phyloP scores from a whole-genome alignment of 2,113 vertebrate genomes.

The Apteryx mantelli region DNA sequence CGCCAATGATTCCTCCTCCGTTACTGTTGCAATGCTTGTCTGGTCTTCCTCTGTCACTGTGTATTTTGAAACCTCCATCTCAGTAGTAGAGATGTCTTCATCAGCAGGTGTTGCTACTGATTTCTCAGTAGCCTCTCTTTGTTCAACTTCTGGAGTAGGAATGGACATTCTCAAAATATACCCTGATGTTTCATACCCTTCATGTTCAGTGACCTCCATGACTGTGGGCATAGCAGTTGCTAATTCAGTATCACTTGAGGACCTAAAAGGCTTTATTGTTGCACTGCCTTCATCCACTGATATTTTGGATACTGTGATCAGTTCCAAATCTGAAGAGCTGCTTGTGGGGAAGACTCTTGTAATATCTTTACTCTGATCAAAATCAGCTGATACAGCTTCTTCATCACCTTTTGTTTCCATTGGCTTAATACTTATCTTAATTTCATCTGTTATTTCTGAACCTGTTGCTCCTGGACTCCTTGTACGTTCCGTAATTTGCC shows the following conservation, averaged over 20 bases:
- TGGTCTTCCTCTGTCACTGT: background rate
- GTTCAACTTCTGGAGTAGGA: background rate
- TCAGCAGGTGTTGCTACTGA: background rate
- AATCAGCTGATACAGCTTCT: slow-evolving; percentile 4
- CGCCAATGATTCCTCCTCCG: background rate
- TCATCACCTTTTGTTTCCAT: background rate
- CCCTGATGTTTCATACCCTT: slow-evolving; percentile 2
- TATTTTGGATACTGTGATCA: slow-evolving; percentile 55
- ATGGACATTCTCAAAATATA: background rate
- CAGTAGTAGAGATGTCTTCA: background rate
- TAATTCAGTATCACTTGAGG: background rate
- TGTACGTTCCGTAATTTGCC: slow-evolving; percentile 13
- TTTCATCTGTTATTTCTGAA: slow-evolving; percentile 7
- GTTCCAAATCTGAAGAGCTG: slow-evolving; percentile 42
- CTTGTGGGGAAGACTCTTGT: background rate
- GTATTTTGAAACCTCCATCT: background rate
- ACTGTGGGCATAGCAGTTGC: slow-evolving; percentile 2
- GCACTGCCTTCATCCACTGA: slow-evolving; percentile 27
- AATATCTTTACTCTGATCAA: background rate
- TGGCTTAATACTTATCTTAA: background rate
- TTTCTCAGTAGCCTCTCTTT: background rate
- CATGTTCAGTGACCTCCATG: background rate
- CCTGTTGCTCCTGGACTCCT: background rate
- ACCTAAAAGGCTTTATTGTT: background rate
- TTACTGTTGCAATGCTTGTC: background rate